phyloP scores from a whole-genome alignment of 2,113 vertebrate genomes.

The Monopterus albus region DNA sequence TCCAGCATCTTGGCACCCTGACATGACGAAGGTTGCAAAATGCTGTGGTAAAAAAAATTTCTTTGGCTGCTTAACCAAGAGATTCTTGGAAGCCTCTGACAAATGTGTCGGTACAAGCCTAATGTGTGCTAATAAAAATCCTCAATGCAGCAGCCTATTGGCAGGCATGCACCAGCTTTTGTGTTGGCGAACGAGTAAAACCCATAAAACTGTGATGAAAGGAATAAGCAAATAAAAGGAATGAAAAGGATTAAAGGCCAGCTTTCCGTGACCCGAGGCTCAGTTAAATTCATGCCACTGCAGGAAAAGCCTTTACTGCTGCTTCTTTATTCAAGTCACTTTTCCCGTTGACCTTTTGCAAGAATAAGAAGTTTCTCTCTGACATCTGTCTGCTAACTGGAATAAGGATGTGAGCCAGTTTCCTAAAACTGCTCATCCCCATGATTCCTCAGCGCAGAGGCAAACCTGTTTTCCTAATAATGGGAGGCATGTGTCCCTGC shows the following conservation, averaged over 20 bases:
- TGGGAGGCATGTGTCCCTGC: slow-evolving; percentile 36
- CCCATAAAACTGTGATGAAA: slow-evolving; percentile 47
- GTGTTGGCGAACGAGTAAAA: slow-evolving; percentile 31
- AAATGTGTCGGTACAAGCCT: slow-evolving; percentile 70
- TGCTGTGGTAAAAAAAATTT: slow-evolving; percentile 1
- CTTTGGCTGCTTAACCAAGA: slow-evolving; percentile 3
- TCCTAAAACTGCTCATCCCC: slow-evolving; percentile 51
- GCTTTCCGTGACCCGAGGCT: slow-evolving; percentile 58
- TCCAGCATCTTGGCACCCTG: slow-evolving; percentile 7
- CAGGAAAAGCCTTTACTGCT: slow-evolving; percentile 58
- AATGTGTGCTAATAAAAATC: slow-evolving; percentile 46
- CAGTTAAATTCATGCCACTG: slow-evolving; percentile 68
- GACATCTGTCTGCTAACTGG: slow-evolving; percentile 5
- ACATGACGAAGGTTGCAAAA: slow-evolving; percentile 53
- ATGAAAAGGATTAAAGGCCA: slow-evolving; percentile 59
- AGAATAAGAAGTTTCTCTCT: slow-evolving; percentile 24
- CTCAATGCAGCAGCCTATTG: slow-evolving; percentile 28
- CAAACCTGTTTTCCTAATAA: slow-evolving; percentile 26
- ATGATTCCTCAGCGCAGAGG: slow-evolving; percentile 29
- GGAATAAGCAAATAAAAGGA: slow-evolving; percentile 56
- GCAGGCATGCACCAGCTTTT: slow-evolving; percentile 50
- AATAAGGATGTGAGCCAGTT: slow-evolving; percentile 28
- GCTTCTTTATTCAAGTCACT: slow-evolving; percentile 51
- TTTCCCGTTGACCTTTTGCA: slow-evolving; percentile 62
- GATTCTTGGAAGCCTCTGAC: slow-evolving; percentile 37